Evolutionary conservation across 2,888 invertebrate genomes (phyloP), one percentile per base, ranked within the genome.

Genomic region (Eueremaeus valkanovi): DNA sequence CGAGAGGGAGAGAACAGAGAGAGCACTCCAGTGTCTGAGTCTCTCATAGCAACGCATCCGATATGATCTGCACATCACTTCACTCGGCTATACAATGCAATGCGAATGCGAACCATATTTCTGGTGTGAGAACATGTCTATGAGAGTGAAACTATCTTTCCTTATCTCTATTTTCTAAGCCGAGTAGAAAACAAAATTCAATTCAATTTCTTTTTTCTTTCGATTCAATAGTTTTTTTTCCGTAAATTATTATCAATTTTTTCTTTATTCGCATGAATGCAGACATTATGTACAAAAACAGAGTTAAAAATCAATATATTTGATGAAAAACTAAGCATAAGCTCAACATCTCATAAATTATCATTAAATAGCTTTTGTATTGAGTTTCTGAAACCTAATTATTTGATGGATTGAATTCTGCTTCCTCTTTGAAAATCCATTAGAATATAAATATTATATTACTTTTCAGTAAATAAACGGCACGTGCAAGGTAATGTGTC

Each of bases 21-120:
- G 55, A 27, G 9, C n/a, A 66, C 63, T 70, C 45, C 18, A 45
- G 70, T n/a, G n/a, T n/a, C n/a, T n/a, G n/a, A n/a, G n/a, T n/a
- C n/a, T 70, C 24, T 70, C 70, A 70, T 70, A 70, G 70, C 70
- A 70, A 70, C 70, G 70, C 70, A 70, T 70, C 70, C 70, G 70
- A 70, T 70, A 45, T 70, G 70, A 45, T 70, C 70, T 45, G 40
- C 70, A 70, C 70, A 70, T 70, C 70, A 40, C 70, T 70, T 70
- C 21, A 40, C 42, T 13, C 9, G 16, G 33, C 63, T 33, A 70
- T 45, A 70, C 70, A 70, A 70, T 70, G 13, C 45, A 45, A 70
- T 21, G 21, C 3, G 2, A 70, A 70, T 45, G 45, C 45, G 27
- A 70, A 45, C 24, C 70, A 45, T 70, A 70, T 70, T 45, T 29